Percentiles rank a stretch among this genome's conserved stretches.
phyloP scores from a whole-genome alignment of 2,797 vertebrate genomes.

The Rhinatrema bivittatum region DNA sequence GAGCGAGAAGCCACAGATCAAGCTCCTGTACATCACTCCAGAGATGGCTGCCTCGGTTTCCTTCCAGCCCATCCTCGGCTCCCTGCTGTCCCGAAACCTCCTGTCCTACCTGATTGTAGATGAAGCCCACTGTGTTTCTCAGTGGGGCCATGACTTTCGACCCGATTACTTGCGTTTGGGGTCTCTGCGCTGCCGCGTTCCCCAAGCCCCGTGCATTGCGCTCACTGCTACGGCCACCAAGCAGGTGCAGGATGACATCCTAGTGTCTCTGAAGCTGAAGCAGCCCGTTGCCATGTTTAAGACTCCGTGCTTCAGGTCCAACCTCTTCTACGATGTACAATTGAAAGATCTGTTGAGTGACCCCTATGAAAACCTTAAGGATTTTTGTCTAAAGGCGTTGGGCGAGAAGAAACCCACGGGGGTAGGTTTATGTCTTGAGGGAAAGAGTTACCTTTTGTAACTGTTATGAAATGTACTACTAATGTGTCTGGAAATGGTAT shows the following conservation, averaged over 20 bases:
- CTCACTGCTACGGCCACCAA: slow-evolving; percentile 87
- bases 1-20: slow-evolving; percentile 70
- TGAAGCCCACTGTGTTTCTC: slow-evolving; percentile 94
- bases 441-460: background rate
- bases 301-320: slow-evolving; percentile 84
- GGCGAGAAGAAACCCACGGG: slow-evolving; percentile 49
- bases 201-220: slow-evolving; percentile 70
- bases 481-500: background rate
- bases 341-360: slow-evolving; percentile 80
- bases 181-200: slow-evolving; percentile 58
- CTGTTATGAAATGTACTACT: background rate
- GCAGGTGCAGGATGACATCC: slow-evolving; percentile 81
- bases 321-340: slow-evolving; percentile 88
- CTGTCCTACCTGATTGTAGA: slow-evolving; percentile 86
- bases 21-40: slow-evolving; percentile 89
- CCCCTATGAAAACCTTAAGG: slow-evolving; percentile 66
- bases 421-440: slow-evolving; percentile 49
- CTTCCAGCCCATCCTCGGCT: slow-evolving; percentile 77
- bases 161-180: slow-evolving; percentile 91
- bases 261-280: slow-evolving; percentile 58
- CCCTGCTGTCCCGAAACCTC: slow-evolving; percentile 67
- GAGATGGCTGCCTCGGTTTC: slow-evolving; percentile 90
- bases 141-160: slow-evolving; percentile 96
- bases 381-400: slow-evolving; percentile 73
- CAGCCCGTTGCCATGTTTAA: slow-evolving; percentile 65